Percentiles rank a stretch among this genome's conserved stretches.
Evolutionary conservation across 2,888 invertebrate genomes (phyloP).

Genomic region (Latheticus oryzae): DNA sequence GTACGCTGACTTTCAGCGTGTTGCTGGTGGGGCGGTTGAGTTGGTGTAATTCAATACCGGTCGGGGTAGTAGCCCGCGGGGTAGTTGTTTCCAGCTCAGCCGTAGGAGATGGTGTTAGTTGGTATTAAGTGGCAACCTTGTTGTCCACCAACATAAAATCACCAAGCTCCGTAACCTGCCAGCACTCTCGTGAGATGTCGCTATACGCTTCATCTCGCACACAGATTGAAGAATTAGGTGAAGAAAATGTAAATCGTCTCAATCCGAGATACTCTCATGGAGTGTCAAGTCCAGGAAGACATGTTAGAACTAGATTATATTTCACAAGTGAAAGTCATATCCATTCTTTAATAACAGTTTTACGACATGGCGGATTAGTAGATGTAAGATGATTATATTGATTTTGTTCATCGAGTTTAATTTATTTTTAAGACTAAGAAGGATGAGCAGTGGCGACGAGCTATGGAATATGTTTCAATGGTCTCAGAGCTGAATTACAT

Average conservation of each 20-base stretch:
- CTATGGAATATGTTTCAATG: constrained; percentile 98
- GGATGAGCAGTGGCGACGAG: constrained; percentile 98
- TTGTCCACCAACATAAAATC: no score
- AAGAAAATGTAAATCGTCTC: constrained; percentile 94
- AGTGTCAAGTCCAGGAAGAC: constrained; percentile 96
- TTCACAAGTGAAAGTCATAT: constrained; percentile 99
- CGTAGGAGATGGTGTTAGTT: no score
- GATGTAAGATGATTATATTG: constrained; percentile 71
- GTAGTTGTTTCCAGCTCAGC: no score
- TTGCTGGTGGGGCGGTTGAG: no score
- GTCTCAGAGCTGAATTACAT: constrained; percentile 99
- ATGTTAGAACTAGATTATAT: constrained; percentile 98
- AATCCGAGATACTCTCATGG: constrained; percentile 99
- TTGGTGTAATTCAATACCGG: no score
- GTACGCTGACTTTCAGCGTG: no score
- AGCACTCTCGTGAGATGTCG: no score
- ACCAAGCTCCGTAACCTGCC: no score
- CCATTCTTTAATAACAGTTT: constrained; percentile 95
- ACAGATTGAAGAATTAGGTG: constrained; percentile 87
- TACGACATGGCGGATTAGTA: constrained; percentile 91
- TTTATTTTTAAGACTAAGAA: constrained; percentile 71
- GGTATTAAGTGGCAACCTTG: no score
- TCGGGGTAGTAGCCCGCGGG: no score
- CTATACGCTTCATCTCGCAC: no score
- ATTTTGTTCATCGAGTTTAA: not conserved